Evolutionary conservation across 2,797 vertebrate genomes (phyloP), one percentile per base, ranked within the genome.

Genomic region (Oceanodroma leucorhoa): DNA sequence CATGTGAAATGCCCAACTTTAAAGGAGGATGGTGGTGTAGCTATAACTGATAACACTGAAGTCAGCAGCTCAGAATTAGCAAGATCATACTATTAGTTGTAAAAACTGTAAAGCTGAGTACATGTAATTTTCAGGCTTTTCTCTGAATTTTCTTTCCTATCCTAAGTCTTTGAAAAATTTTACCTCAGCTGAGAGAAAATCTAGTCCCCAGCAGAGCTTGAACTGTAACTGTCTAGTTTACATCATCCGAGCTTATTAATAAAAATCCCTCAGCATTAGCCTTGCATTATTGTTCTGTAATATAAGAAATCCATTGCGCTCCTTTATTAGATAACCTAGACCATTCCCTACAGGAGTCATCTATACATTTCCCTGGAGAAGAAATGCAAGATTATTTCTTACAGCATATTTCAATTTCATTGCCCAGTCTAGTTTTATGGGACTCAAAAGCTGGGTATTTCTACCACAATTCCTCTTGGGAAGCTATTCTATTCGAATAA

Each of bases 371-470:
- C 83, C 72, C 89, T 40, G 26, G 34, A 88, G 85, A 94, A 94
- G 57, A 94, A 94, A 94, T 16, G 40, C 57, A 93, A 78, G 66
- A 90, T 86, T 89, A 84, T 81, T 86, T 91, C 82, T 83, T 76
- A 40, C 7, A 95, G 41, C 27, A 36, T 71, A 89, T 90, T 93
- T 93, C 72, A 85, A 54, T 87, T 96, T 93, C 89, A 91, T 89
- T 90, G 91, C 90, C 54, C 85, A 58, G 76, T 53, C 87, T 83
- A 88, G 64, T 61, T 94, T 91, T 95, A 94, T 24, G 24, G 54
- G 79, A 91, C 87, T 34, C 79, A 62, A 40, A 88, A 93, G 76
- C 90, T 45, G 17, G 22, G 57, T 83, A 94, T 83, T 91, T 95
- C n/a, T 36, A 89, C 50, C 54, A 81, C 0, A 0, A 41, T n/a